Percentiles rank a stretch among this genome's conserved stretches.
Conservation (phyloP, 2,113 vertebrate genomes). For the Nothobranchius kuhntae region DNA sequence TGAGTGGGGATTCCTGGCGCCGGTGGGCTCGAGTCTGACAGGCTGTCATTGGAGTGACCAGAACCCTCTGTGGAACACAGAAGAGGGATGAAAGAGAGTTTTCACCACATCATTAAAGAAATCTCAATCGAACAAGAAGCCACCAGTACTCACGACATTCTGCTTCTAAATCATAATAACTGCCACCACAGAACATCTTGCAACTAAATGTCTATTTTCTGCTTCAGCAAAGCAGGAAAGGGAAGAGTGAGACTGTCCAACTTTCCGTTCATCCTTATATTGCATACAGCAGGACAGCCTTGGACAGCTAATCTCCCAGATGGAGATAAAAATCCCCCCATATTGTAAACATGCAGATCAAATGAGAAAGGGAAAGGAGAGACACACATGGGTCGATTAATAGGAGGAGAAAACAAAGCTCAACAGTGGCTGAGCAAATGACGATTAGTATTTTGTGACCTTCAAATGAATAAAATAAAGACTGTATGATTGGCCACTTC, state of each 20-base stretch:
- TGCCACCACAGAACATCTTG: conserved; percentile 74
- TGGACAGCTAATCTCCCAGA: conserved; percentile 82
- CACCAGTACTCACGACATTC: conserved; percentile 71
- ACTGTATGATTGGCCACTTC: no score
- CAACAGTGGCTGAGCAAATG: conserved; percentile 2
- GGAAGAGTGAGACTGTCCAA: conserved; percentile 24
- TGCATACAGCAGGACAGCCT: conserved; percentile 64
- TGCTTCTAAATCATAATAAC: conserved; percentile 70
- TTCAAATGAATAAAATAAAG: conserved; percentile 11
- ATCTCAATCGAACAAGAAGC: background rate
- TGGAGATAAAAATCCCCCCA: conserved; percentile 74
- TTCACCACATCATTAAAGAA: conserved; percentile 1
- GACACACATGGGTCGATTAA: conserved; percentile 39
- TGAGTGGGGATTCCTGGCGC: conserved; percentile 85
- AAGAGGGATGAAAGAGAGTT: background rate
- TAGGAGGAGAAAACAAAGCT: conserved; percentile 8
- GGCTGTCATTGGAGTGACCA: conserved; percentile 85
- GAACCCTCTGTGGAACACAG: conserved; percentile 80
- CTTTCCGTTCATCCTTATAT: conserved; percentile 69
- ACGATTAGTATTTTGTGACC: conserved; percentile 1
- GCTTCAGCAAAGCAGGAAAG: conserved; percentile 2
- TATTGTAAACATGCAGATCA: conserved; percentile 78
- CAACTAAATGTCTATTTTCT: background rate
- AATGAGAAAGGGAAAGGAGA: conserved; percentile 59
- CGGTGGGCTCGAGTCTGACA: conserved; percentile 86